Conservation (phyloP, 2,797 vertebrate species). For the Lemur catta region DNA sequence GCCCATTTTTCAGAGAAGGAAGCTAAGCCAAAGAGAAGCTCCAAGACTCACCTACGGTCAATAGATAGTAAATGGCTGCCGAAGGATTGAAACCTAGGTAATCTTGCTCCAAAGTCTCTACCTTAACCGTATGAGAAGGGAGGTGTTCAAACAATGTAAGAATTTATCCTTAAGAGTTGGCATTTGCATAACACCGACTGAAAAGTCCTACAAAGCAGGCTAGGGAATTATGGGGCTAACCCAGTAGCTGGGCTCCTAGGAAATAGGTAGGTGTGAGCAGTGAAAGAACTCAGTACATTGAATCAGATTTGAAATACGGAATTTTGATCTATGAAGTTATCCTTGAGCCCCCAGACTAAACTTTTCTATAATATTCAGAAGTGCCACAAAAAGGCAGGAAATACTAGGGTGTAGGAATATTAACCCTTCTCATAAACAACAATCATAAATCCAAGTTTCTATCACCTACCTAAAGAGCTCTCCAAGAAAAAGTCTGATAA, state of each 20-base stretch:
- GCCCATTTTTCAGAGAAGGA: not conserved
- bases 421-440: slow-evolving; percentile 36
- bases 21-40: slow-evolving; percentile 6
- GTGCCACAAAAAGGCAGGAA: not conserved
- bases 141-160: not conserved
- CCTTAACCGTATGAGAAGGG: not conserved
- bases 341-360: not conserved
- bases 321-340: not conserved
- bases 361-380: slow-evolving; percentile 20
- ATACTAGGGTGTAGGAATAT: slow-evolving; percentile 21
- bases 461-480: slow-evolving; percentile 36
- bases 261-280: not conserved
- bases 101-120: not conserved
- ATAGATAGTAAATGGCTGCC: not conserved
- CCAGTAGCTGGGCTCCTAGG: not conserved
- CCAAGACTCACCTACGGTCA: not conserved
- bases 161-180: not conserved
- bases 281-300: not conserved
- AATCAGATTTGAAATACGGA: slow-evolving; percentile 24
- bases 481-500: slow-evolving; percentile 62
- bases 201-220: slow-evolving; percentile 18
- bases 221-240: not conserved
- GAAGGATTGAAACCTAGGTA: not conserved
- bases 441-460: slow-evolving; percentile 31
- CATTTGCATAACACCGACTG: not conserved